Base-by-base conservation (phyloP, 2,113 vertebrate genomes). In the Colaptes auratus region DNA sequence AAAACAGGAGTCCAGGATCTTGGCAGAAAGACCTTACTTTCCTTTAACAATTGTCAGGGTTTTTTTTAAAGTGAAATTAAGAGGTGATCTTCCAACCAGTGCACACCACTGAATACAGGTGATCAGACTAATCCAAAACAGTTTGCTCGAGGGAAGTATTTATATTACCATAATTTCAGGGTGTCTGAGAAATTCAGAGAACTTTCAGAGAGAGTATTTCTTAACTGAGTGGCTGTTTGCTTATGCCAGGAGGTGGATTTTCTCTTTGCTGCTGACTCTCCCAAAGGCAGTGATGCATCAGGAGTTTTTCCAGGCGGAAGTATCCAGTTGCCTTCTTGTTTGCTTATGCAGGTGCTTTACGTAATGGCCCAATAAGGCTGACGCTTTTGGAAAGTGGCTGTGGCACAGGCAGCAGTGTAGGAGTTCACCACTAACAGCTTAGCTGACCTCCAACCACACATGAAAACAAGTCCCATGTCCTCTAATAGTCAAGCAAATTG, bases 311-410 rank as follows among this genome's bases (percentile, higher is more conserved):
- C 88, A 90, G 73, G 80, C 58, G 65, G 73, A 48, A 75, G 86
- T 74, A 90, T 83, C 83, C 76, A 70, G 65, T 95, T 93, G 73
- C 92, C 50, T 56, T 71, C 75, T 56, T 93, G 90, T 95, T 96
- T 96, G 92, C 90, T 94, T 56, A 86, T 81, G 88, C 92, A 88
- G 76, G 92, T 81, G 73, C 36, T 96, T 92, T 94, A 86, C 83
- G 76, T 86, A 93, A 88, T 25, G 81, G 76, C 86, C 56, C 80
- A 75, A 0, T 24, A 25, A 39, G 30, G 77, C 95, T 95, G 95
- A 96, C 58, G 65, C 88, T 77, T 16, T 76, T 1, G 16, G 75
- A 92, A 89, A 91, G 85, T 59, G 6, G 84, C 85, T 81, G 82
- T 67, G 73, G 87, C 84, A 60, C 0, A 33, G 69, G 83, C 64